Percentiles rank a stretch among this genome's conserved stretches.
These are phyloP conservation scores for Cotesia glomerata DNA, from an alignment of 1,140 invertebrate species.

Conservation along the genomic window DNA sequence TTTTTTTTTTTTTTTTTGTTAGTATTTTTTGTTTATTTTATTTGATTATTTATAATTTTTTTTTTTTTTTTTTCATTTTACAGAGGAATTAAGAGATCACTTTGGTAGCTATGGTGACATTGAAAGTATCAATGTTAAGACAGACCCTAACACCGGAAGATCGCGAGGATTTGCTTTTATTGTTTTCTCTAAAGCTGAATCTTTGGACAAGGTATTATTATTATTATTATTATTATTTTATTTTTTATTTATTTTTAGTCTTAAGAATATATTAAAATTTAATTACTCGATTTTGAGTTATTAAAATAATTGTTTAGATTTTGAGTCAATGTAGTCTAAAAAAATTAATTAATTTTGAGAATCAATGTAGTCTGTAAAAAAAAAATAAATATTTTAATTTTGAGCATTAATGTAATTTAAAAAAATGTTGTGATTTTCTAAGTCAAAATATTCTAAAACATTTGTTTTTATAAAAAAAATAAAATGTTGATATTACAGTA, in stretches of 20 bases:
- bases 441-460: too few species aligned
- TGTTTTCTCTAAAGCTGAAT: slow-evolving; percentile 86
- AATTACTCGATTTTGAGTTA: too few species aligned
- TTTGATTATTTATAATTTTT: background rate
- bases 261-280: slow-evolving; percentile 21
- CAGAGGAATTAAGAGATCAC: slow-evolving; percentile 92
- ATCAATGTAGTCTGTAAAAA: too few species aligned
- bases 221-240: slow-evolving; percentile 18
- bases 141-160: slow-evolving; percentile 86
- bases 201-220: slow-evolving; percentile 82
- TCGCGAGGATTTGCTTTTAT: slow-evolving; percentile 95
- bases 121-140: slow-evolving; percentile 93
- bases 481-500: too few species aligned
- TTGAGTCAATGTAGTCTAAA: too few species aligned
- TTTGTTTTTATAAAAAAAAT: too few species aligned
- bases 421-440: too few species aligned
- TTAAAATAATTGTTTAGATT: too few species aligned
- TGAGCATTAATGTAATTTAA: too few species aligned
- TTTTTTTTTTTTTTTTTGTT: slow-evolving; percentile 8
- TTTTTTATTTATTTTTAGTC: too few species aligned
- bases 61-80: slow-evolving; percentile 55
- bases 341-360: too few species aligned
- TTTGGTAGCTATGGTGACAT: slow-evolving; percentile 90
- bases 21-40: background rate
- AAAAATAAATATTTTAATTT: too few species aligned